Percentiles rank a stretch among this genome's conserved stretches.
phyloP scores from a whole-genome alignment of 1,140 invertebrate genomes.

The Aphidius gifuensis region DNA sequence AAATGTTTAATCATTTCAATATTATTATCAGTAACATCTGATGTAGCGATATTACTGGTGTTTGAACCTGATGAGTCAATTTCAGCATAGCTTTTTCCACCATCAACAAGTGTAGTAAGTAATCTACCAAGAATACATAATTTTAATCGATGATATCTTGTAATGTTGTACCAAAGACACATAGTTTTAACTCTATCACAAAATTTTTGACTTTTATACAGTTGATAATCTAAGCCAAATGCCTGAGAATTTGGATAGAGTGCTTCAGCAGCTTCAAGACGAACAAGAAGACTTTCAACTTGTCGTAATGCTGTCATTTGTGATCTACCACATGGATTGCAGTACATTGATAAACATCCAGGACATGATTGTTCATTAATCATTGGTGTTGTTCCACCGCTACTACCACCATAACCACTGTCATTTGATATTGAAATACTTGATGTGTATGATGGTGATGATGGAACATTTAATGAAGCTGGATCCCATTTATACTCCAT shows the following conservation, averaged over 20 bases:
- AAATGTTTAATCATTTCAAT: conserved; percentile 29
- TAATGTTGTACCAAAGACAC: conserved; percentile 89
- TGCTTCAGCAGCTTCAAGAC: conserved; percentile 73
- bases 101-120: conserved; percentile 56
- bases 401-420: conserved; percentile 24
- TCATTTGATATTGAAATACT: conserved; percentile 25
- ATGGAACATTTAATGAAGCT: conserved; percentile 24
- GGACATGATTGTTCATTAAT: conserved; percentile 31
- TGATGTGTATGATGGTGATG: conserved; percentile 3
- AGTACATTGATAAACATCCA: conserved; percentile 71
- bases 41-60: too few species aligned
- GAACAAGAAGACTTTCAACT: conserved; percentile 67
- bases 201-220: conserved; percentile 68
- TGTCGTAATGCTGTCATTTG: conserved; percentile 71
- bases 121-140: conserved; percentile 75
- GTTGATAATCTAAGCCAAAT: conserved; percentile 69
- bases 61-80: conserved; percentile 37
- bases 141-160: conserved; percentile 76
- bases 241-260: conserved; percentile 82
- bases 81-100: conserved; percentile 39
- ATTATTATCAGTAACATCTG: conserved; percentile 33
- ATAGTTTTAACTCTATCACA: conserved; percentile 70
- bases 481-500: conserved; percentile 66
- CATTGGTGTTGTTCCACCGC: conserved; percentile 23
- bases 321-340: conserved; percentile 64